These are phyloP conservation scores for Stenchaetothrips biformis DNA, from an alignment of 2,888 invertebrate genomes.

Conservation along the genomic window DNA sequence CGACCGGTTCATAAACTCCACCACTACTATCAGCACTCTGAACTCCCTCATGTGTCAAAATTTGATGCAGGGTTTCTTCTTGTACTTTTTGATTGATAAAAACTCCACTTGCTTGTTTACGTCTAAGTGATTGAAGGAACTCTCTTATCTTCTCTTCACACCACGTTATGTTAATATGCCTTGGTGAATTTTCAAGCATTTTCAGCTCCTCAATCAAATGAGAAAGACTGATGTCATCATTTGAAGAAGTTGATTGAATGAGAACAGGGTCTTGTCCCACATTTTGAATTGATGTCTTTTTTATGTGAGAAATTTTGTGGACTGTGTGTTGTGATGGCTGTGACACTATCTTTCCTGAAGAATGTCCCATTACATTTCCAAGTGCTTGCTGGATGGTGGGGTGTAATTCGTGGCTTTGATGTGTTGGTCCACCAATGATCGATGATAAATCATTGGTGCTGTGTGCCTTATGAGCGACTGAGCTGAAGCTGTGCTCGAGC, in stretches of 20 bases:
- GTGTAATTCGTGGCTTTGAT: not conserved
- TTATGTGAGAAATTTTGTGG: not conserved
- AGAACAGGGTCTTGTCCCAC: not conserved
- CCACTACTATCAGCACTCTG: not conserved
- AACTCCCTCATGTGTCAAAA: not conserved
- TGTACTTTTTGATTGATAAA: not conserved
- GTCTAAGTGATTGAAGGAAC: not conserved
- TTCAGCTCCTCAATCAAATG: not conserved
- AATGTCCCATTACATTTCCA: not conserved
- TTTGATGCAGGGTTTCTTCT: conserved; percentile 4
- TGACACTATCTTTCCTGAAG: not conserved
- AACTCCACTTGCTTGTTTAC: not conserved
- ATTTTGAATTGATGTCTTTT: conserved; percentile 3
- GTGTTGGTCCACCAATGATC: not conserved
- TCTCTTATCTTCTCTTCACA: conserved; percentile 17
- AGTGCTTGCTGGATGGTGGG: not conserved
- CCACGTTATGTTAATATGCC: not conserved
- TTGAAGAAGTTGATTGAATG: not conserved
- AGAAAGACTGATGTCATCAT: not conserved
- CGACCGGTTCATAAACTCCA: not conserved
- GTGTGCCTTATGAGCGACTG: not conserved
- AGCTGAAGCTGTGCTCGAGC: not conserved
- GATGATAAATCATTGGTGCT: not conserved
- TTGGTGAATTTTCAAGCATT: not conserved
- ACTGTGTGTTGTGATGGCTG: not conserved